Evolutionary conservation across 2,113 vertebrate species (phyloP).

Genomic region (Gadus macrocephalus): DNA sequence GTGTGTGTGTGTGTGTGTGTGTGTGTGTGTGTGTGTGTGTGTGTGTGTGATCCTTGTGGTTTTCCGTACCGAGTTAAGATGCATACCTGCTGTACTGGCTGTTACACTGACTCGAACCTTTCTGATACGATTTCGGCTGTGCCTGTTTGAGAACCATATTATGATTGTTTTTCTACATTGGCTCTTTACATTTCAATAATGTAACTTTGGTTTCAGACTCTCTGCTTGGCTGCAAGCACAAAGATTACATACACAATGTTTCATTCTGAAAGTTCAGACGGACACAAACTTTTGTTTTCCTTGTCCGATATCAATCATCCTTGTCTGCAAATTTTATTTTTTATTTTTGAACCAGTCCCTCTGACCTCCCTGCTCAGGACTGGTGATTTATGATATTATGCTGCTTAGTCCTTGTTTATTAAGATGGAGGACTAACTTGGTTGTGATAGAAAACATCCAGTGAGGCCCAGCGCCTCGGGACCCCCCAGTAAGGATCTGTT

Average conservation of each 20-base stretch:
- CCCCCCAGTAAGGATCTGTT: conserved; percentile 5
- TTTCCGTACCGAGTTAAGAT: no score
- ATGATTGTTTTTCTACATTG: background rate
- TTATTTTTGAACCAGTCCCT: no score
- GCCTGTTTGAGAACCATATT: no score
- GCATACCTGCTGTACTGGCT: no score
- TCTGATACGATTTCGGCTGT: no score
- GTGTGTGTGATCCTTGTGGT: no score
- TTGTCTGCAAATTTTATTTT: background rate
- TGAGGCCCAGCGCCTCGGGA: background rate
- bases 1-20: no score
- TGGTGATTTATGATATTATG: conserved; percentile 4
- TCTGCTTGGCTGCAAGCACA: background rate
- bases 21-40: no score
- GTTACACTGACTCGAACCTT: no score
- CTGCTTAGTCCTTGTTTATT: conserved; percentile 37
- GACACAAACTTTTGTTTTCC: conserved; percentile 2
- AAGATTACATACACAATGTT: background rate
- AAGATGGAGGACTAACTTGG: conserved; percentile 31
- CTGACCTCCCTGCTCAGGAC: background rate
- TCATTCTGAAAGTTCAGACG: conserved; percentile 6
- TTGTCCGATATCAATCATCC: background rate
- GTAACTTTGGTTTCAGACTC: background rate
- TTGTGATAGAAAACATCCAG: conserved; percentile 31
- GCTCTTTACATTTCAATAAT: background rate